Conservation (phyloP, 2,888 invertebrate species). For the Lucinisca nassula region DNA sequence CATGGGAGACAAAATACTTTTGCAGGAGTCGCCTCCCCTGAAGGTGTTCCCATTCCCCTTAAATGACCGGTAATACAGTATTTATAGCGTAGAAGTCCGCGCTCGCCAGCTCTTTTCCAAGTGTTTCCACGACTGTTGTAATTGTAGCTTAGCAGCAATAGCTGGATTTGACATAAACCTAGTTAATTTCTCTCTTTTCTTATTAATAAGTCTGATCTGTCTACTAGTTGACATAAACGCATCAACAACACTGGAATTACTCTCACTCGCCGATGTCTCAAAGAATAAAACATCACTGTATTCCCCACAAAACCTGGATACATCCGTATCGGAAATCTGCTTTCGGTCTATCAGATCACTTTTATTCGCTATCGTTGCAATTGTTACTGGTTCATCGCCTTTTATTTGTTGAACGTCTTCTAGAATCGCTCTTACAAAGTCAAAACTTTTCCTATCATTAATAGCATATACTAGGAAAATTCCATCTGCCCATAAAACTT, state of each 20-base stretch:
- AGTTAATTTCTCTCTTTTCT: constrained; percentile 80
- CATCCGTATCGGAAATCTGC: constrained; percentile 75
- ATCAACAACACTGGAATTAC: constrained; percentile 73
- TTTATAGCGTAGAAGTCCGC: constrained; percentile 79
- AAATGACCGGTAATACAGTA: too few species aligned
- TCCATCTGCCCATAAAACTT: constrained; percentile 83
- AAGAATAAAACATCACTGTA: constrained; percentile 76
- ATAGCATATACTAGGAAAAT: constrained; percentile 82
- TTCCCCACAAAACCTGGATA: constrained; percentile 73
- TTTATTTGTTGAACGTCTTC: constrained; percentile 72
- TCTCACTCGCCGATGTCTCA: constrained; percentile 81
- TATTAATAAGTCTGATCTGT: constrained; percentile 74
- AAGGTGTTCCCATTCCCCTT: too few species aligned
- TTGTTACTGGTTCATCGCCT: constrained; percentile 74
- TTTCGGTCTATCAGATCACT: constrained; percentile 81
- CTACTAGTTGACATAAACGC: constrained; percentile 74
- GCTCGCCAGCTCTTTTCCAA: constrained; percentile 80
- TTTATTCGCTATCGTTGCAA: constrained; percentile 82
- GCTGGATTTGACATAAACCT: constrained; percentile 81
- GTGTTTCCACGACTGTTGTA: constrained; percentile 80
- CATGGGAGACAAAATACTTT: too few species aligned
- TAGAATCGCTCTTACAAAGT: constrained; percentile 72
- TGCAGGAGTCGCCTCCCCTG: too few species aligned
- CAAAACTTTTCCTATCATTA: constrained; percentile 77
- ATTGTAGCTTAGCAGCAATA: constrained; percentile 81